Base-by-base conservation (phyloP, 2,888 invertebrate species). In the Odontothrips loti region DNA sequence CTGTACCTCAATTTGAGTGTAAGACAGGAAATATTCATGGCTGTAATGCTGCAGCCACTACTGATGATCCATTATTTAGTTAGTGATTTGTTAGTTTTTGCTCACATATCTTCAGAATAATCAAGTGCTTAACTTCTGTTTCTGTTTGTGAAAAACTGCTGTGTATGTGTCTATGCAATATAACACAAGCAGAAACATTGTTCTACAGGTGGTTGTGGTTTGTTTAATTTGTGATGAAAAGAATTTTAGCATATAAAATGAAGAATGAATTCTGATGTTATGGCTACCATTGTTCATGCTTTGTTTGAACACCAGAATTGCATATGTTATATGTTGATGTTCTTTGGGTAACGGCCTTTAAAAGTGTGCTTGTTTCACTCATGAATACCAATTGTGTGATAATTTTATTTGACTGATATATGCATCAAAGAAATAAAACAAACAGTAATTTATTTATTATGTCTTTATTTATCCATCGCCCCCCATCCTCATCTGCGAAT, bases 351-450 rank as follows among this genome's bases (percentile, higher is more conserved):
- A 43, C 34, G 34, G 34, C 23, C 68, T 27, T 1, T 75, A 75
- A 27, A 27, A 27, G 11, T 75, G 23, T 75, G 68, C 68, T 75
- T 75, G 23, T 75, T 75, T 27, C 12, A 27, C 68, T 75, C 68
- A 75, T 75, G n/a, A 75, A 23, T 75, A 75, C 23, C n/a, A 75
- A 27, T 75, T 75, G 68, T 75, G 68, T 75, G 68, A 75, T 75
- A 75, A 23, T 75, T 75, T 75, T 27, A 75, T 75, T 75, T 75
- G 68, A 75, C 68, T 75, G 68, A 75, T 75, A 75, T 27, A 27
- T 75, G 68, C 68, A 75, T 75, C 12, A 27, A 75, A 75, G 68
- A 27, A 75, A 75, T 75, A 75, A 58, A 58, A 10, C n/a, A 58
- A 58, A 58, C 58, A 17, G 17, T 58, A 58, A 58, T 17, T 58